Conservation (phyloP, 1,140 invertebrate genomes). For the Magallana gigas region DNA sequence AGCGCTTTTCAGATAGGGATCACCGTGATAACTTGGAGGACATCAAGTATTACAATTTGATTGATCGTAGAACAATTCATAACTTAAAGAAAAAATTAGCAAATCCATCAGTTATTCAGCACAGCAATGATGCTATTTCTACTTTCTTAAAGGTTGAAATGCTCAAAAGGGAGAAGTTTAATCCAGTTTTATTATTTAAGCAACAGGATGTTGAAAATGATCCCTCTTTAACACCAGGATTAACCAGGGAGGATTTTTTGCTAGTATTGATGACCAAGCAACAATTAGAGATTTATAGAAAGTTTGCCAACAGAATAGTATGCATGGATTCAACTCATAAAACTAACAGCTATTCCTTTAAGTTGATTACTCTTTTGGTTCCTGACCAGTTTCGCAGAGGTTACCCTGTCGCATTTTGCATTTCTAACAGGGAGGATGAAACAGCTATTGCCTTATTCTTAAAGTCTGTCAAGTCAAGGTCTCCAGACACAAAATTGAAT, state of each 20-base stretch:
- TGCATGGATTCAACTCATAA: constrained; percentile 48
- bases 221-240: background rate
- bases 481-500: constrained; percentile 38
- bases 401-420: constrained; percentile 49
- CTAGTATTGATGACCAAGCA: constrained; percentile 38
- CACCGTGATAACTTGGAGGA: constrained; percentile 1
- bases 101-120: constrained; percentile 2
- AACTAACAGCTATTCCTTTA: constrained; percentile 44
- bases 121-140: constrained; percentile 42
- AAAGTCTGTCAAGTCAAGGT: constrained; percentile 35
- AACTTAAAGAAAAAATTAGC: constrained; percentile 30
- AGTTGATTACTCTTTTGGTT: constrained; percentile 35
- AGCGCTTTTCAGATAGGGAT: constrained; percentile 23
- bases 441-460: constrained; percentile 15
- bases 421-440: constrained; percentile 45
- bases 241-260: constrained; percentile 43
- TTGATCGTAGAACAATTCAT: constrained; percentile 7
- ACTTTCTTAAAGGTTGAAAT: constrained; percentile 25
- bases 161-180: background rate
- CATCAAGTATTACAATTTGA: constrained; percentile 37
- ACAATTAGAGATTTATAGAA: constrained; percentile 41
- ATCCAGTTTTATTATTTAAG: constrained; percentile 40
- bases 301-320: constrained; percentile 45
- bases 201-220: background rate
- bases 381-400: constrained; percentile 43